phyloP scores from a whole-genome alignment of 2,113 vertebrate species.

The Colius striatus region DNA sequence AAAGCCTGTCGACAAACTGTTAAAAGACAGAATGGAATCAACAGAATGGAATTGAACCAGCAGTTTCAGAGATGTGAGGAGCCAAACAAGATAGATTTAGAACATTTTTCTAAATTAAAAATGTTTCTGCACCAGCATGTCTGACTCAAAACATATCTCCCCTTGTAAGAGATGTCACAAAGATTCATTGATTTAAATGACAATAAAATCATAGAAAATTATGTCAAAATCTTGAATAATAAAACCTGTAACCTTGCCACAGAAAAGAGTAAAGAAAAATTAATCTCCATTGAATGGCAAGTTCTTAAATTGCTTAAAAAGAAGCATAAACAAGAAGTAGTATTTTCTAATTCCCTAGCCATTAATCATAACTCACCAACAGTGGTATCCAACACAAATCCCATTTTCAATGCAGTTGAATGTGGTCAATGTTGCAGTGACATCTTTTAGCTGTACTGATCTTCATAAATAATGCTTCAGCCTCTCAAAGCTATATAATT shows the following conservation, averaged over 20 bases:
- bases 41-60: not conserved
- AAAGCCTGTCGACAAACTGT: not conserved
- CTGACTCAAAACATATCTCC: not conserved
- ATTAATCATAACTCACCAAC: not conserved
- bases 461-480: not conserved
- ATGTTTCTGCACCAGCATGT: not conserved
- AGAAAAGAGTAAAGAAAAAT: not conserved
- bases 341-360: not conserved
- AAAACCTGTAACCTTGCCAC: not conserved
- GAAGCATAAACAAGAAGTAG: not conserved
- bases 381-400: not conserved
- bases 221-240: not conserved
- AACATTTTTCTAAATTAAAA: not conserved
- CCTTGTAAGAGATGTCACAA: not conserved
- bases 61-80: not conserved
- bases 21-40: not conserved
- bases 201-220: not conserved
- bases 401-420: not conserved
- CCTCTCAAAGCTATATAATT: not conserved
- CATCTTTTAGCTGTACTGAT: not conserved
- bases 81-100: not conserved
- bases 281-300: not conserved
- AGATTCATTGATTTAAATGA: not conserved
- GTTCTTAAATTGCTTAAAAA: not conserved
- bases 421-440: not conserved